These are phyloP conservation scores for Pogonocichla stellata DNA, from an alignment of 2,113 vertebrate species.

Conservation along the genomic window DNA sequence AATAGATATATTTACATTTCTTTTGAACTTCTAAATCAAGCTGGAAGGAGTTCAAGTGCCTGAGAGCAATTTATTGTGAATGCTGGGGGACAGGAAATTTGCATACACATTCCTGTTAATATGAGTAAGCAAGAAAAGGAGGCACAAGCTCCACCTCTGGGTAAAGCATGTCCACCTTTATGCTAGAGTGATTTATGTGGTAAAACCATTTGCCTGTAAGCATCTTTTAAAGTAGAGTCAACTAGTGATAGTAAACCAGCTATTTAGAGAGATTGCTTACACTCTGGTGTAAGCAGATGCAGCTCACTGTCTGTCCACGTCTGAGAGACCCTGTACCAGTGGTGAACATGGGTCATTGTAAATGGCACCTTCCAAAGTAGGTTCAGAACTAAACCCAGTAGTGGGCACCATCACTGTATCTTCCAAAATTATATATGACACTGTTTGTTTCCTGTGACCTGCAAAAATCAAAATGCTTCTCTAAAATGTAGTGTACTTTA, in stretches of 20 bases:
- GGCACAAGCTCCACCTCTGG: neutral
- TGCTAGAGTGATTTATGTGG: neutral
- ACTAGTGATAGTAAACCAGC: neutral
- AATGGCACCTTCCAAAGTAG: neutral
- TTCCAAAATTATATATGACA: neutral
- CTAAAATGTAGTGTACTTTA: neutral
- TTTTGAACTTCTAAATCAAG: conserved; percentile 21
- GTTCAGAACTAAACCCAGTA: neutral
- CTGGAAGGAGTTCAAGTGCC: neutral
- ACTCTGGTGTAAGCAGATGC: neutral
- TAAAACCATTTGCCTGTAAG: neutral
- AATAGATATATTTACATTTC: neutral
- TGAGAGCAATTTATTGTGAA: neutral
- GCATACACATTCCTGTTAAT: neutral
- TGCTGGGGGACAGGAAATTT: neutral
- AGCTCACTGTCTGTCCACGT: neutral
- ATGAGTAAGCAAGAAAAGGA: neutral
- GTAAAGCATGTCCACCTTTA: neutral
- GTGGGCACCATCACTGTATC: neutral
- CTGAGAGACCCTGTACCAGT: accelerated
- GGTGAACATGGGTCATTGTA: neutral
- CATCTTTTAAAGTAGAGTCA: neutral
- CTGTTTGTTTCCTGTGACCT: neutral
- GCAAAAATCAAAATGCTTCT: neutral
- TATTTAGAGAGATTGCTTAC: neutral